Evolutionary conservation across 1,140 invertebrate genomes (phyloP).

Genomic region (Hydropsyche tenuis): DNA sequence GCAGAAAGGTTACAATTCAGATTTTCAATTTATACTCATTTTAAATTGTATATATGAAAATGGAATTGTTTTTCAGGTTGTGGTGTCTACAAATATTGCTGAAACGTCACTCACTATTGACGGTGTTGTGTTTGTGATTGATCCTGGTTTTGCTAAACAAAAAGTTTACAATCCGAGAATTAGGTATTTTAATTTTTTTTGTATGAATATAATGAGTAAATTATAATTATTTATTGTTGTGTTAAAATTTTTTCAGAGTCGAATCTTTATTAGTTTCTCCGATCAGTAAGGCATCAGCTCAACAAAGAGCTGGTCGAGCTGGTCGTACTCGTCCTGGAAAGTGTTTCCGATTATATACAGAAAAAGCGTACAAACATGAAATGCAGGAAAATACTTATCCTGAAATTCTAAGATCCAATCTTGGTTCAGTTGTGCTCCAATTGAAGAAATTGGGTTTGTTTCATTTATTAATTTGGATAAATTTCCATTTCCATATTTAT

Average conservation of each 20-base stretch:
- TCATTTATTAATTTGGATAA: background rate
- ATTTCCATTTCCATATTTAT: background rate
- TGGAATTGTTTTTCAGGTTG: constrained; percentile 61
- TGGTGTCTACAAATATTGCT: constrained; percentile 99
- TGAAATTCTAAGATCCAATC: constrained; percentile 96
- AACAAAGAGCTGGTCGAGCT: constrained; percentile 96
- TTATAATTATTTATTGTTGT: background rate
- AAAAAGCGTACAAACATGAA: constrained; percentile 98
- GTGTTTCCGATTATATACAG: constrained; percentile 98
- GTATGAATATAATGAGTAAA: background rate
- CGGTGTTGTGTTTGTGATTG: constrained; percentile 99
- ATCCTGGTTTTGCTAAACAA: constrained; percentile 99
- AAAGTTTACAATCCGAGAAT: constrained; percentile 98
- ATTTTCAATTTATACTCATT: background rate
- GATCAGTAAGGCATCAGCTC: constrained; percentile 99
- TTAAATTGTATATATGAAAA: background rate
- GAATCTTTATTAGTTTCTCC: constrained; percentile 97
- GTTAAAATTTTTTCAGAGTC: constrained; percentile 67
- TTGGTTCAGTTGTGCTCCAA: constrained; percentile 96
- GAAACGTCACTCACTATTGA: constrained; percentile 99
- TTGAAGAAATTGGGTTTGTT: constrained; percentile 87
- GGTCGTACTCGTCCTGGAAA: constrained; percentile 97
- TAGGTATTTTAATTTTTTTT: constrained; percentile 38
- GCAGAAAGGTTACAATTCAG: constrained; percentile 74
- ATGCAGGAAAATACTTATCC: constrained; percentile 99